Conservation (phyloP, 1,140 invertebrate genomes). For the Drosophila sp. region DNA sequence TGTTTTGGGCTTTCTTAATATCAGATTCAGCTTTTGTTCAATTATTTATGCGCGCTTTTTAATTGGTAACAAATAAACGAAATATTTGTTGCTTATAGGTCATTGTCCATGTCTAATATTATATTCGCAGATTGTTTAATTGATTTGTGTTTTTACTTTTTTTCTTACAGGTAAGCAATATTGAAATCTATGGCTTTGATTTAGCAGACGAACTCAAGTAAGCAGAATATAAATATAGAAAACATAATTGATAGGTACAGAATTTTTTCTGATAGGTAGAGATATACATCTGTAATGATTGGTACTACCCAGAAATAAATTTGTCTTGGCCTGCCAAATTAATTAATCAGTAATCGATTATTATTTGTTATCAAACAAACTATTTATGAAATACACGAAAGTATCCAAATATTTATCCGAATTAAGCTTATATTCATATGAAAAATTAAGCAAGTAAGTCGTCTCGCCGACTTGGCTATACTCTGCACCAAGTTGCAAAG, state of each 20-base stretch:
- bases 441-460: too few relatives aligned
- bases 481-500: too few relatives aligned
- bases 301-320: too few relatives aligned
- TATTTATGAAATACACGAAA: too few relatives aligned
- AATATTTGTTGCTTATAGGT: constrained; percentile 33
- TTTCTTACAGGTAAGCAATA: constrained; percentile 12
- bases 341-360: too few relatives aligned
- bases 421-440: too few relatives aligned
- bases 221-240: not conserved
- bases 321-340: too few relatives aligned
- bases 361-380: too few relatives aligned
- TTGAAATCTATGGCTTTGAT: not conserved
- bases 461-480: too few relatives aligned
- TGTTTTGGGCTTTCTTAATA: constrained; percentile 39
- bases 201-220: constrained; percentile 1
- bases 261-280: too few relatives aligned
- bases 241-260: not conserved
- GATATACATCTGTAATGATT: too few relatives aligned
- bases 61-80: constrained; percentile 31
- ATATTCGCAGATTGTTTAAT: not conserved
- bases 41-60: constrained; percentile 56
- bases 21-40: constrained; percentile 22
- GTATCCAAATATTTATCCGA: too few relatives aligned
- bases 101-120: constrained; percentile 30
- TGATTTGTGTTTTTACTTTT: not conserved